Percentiles rank a stretch among this genome's conserved stretches.
phyloP scores from a whole-genome alignment of 2,888 invertebrate genomes.

The Drosophila tripunctata region DNA sequence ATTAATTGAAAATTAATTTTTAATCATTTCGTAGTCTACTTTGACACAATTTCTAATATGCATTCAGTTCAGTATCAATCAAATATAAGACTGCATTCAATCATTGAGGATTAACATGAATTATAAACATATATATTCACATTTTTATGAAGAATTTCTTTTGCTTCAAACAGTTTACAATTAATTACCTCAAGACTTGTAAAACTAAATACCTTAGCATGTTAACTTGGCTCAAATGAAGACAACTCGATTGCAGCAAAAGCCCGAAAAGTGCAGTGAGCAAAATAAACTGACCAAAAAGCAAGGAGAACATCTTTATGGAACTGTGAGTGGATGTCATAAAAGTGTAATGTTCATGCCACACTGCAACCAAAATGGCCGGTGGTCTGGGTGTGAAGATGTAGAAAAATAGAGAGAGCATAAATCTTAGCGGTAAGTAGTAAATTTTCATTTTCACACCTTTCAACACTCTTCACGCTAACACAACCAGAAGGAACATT shows the following conservation, averaged over 20 bases:
- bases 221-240: not conserved
- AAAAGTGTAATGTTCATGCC: conserved; percentile 33
- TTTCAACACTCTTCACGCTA: conserved; percentile 81
- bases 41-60: too few species aligned
- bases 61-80: too few species aligned
- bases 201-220: not conserved
- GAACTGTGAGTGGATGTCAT: conserved; percentile 27
- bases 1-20: too few species aligned
- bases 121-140: too few species aligned
- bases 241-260: not conserved
- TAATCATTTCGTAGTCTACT: too few species aligned
- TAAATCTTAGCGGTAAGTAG: conserved; percentile 78
- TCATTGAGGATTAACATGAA: too few species aligned
- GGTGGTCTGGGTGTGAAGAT: not conserved
- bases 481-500: conserved; percentile 79
- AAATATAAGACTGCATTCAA: too few species aligned
- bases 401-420: conserved; percentile 63
- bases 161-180: too few species aligned
- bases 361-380: conserved; percentile 10
- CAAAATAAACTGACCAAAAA: conserved; percentile 16
- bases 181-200: too few species aligned
- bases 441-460: conserved; percentile 83
- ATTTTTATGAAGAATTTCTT: too few species aligned
- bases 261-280: not conserved
- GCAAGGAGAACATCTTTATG: conserved; percentile 22